These are phyloP conservation scores for Riparia riparia DNA, from an alignment of 2,113 vertebrate species.

Conservation along the genomic window DNA sequence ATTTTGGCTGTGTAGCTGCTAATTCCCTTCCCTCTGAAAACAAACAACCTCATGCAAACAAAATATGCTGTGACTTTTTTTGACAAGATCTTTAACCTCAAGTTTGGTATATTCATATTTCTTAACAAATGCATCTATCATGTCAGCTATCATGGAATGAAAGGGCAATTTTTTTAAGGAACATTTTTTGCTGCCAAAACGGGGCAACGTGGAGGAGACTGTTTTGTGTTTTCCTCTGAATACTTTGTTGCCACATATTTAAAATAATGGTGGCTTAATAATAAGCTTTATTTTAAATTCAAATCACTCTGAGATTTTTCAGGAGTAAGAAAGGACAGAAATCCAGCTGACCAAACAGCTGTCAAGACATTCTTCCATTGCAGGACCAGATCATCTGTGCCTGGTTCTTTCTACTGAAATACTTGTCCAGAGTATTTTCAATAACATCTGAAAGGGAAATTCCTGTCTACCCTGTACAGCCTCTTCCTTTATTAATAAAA, in stretches of 20 bases:
- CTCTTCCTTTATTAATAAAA: neutral
- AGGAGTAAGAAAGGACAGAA: neutral
- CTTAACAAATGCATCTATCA: neutral
- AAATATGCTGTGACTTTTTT: neutral
- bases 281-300: neutral
- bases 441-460: neutral
- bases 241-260: neutral
- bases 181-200: neutral
- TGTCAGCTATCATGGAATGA: neutral
- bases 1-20: neutral
- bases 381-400: neutral
- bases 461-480: neutral
- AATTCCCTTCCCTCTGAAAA: neutral
- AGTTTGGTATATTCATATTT: neutral
- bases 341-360: fast-evolving
- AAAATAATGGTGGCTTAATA: neutral
- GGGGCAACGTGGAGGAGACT: neutral
- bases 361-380: neutral
- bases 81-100: neutral
- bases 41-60: neutral
- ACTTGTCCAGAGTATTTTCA: neutral
- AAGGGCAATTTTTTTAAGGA: neutral
- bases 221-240: neutral
- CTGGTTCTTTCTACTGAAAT: neutral
- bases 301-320: neutral